Conservation (phyloP, 2,888 invertebrate genomes). For the Petrolisthes manimaculis region DNA sequence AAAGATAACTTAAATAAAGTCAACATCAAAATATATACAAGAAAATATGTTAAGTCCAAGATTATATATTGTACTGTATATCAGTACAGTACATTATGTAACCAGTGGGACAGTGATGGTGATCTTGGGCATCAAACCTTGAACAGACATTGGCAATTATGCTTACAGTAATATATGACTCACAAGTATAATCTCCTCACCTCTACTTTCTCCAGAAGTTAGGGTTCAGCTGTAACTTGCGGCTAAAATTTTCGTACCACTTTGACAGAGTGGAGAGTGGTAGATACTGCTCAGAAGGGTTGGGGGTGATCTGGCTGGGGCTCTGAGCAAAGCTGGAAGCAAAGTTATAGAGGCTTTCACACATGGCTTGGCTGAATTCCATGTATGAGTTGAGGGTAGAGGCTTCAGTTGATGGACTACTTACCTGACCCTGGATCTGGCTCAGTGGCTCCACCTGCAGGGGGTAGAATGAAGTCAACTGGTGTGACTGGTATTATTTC, state of each 20-base stretch:
- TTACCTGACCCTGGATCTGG: slow-evolving; percentile 73
- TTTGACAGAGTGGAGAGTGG: slow-evolving; percentile 88
- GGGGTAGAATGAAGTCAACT: background rate
- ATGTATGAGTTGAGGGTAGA: slow-evolving; percentile 70
- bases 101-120: too few relatives aligned
- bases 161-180: background rate
- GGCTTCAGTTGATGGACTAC: slow-evolving; percentile 69
- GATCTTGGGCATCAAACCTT: too few relatives aligned
- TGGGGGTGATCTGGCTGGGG: slow-evolving; percentile 83
- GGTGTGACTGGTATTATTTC: too few relatives aligned
- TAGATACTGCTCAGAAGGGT: slow-evolving; percentile 85
- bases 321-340: slow-evolving; percentile 89
- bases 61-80: too few relatives aligned
- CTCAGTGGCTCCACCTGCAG: slow-evolving; percentile 75
- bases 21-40: too few relatives aligned
- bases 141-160: background rate
- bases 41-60: too few relatives aligned
- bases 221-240: slow-evolving; percentile 89
- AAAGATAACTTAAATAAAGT: too few relatives aligned
- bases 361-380: slow-evolving; percentile 85
- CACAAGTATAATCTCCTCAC: background rate
- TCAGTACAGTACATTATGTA: too few relatives aligned
- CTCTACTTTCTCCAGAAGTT: slow-evolving; percentile 84
- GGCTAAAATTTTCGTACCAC: slow-evolving; percentile 94
- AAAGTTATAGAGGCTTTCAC: slow-evolving; percentile 92